Evolutionary conservation across 2,888 invertebrate species (phyloP).

Genomic region (Drosophila macrospina): DNA sequence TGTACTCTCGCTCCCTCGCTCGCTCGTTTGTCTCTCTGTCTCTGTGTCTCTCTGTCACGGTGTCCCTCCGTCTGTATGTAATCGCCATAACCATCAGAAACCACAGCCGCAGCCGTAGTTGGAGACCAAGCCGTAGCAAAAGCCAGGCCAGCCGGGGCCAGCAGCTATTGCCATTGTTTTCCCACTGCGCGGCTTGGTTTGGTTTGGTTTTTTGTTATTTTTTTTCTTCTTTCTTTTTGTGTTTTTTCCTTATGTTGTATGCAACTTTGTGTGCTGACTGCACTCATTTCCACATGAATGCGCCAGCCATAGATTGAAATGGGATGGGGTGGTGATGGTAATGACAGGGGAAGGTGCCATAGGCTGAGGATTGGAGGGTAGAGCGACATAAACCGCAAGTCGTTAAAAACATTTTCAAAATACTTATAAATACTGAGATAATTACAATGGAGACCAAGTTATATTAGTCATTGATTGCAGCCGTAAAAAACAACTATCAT

Average conservation of each 20-base stretch:
- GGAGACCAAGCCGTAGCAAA: conserved; percentile 31
- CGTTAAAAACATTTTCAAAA: conserved; percentile 61
- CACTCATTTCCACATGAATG: conserved; percentile 80
- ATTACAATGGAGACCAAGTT: conserved; percentile 30
- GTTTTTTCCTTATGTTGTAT: conserved; percentile 50
- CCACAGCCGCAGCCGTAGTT: conserved; percentile 32
- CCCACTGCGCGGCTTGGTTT: conserved; percentile 62
- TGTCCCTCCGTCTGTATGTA: conserved; percentile 25
- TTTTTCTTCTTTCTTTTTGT: conserved; percentile 20
- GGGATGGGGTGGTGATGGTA: conserved; percentile 18
- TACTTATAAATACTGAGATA: conserved; percentile 54
- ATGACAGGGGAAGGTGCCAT: conserved; percentile 2
- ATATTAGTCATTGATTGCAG: conserved; percentile 1
- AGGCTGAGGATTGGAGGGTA: conserved; percentile 6
- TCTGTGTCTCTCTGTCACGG: conserved; percentile 10
- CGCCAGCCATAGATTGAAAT: conserved; percentile 40
- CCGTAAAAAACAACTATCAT: too few relatives aligned
- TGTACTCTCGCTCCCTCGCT: conserved; percentile 16
- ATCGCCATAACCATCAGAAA: conserved; percentile 59
- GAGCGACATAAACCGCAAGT: conserved; percentile 71
- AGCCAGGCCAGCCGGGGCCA: conserved; percentile 49
- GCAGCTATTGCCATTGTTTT: conserved; percentile 69
- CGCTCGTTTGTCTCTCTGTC: not conserved
- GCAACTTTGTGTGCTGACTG: conserved; percentile 73
- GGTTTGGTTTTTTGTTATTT: conserved; percentile 29